These are phyloP conservation scores for Papilio polyxenes DNA, from an alignment of 1,140 invertebrate species.

Conservation along the genomic window DNA sequence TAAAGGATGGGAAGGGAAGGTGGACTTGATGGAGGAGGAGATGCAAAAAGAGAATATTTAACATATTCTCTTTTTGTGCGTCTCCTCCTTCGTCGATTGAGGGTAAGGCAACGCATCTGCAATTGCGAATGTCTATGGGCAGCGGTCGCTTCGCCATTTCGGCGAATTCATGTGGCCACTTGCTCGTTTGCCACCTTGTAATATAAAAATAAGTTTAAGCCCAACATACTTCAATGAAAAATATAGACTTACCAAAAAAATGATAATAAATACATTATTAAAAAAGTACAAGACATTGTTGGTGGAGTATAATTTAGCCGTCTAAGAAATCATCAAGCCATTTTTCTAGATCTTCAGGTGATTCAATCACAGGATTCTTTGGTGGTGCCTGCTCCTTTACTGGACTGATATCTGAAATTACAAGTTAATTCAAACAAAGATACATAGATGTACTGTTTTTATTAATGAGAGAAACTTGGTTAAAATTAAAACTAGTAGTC, in stretches of 20 bases:
- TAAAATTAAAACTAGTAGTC: neutral
- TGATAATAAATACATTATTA: neutral
- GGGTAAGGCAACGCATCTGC: too few species aligned
- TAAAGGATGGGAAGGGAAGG: too few species aligned
- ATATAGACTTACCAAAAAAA: neutral
- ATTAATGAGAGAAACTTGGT: too few species aligned
- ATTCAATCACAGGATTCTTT: slow-evolving; percentile 64
- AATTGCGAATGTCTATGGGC: too few species aligned
- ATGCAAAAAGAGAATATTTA: too few species aligned
- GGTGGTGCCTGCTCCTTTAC: slow-evolving; percentile 29
- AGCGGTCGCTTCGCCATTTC: too few species aligned
- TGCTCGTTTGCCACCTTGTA: too few species aligned
- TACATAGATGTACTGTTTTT: too few species aligned
- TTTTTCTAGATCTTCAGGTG: slow-evolving; percentile 76
- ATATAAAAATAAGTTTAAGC: neutral
- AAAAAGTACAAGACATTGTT: neutral
- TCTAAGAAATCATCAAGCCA: slow-evolving; percentile 79
- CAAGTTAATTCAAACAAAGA: slow-evolving; percentile 10
- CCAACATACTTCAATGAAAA: neutral
- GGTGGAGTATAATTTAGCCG: slow-evolving; percentile 40
- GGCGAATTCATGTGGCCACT: too few species aligned
- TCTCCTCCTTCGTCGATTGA: too few species aligned
- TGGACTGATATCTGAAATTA: slow-evolving; percentile 49
- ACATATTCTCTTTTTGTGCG: too few species aligned
- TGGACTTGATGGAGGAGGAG: too few species aligned